Conservation (phyloP, 1,140 invertebrate genomes). For the Mercenaria mercenaria region DNA sequence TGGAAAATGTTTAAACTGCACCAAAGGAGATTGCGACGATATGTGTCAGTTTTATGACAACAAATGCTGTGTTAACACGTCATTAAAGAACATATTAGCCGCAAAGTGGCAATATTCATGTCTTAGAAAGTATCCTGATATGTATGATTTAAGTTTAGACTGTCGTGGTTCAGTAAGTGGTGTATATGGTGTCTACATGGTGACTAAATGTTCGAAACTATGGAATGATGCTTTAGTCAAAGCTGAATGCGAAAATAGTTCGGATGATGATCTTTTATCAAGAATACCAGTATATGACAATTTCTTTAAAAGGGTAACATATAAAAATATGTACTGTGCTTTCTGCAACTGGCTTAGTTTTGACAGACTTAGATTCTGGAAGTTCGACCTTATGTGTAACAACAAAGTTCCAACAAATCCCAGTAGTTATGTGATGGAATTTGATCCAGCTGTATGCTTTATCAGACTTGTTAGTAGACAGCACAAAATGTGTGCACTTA, state of each 20-base stretch:
- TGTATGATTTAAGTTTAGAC: not conserved
- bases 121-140: not conserved
- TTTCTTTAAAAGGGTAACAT: not conserved
- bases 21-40: not conserved
- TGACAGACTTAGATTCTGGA: not conserved
- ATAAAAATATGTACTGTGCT: conserved; percentile 6
- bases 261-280: not conserved
- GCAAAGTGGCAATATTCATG: not conserved
- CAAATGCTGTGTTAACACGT: not conserved
- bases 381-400: not conserved
- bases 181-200: not conserved
- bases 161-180: not conserved
- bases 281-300: not conserved
- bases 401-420: too few species aligned
- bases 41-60: not conserved
- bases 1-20: not conserved
- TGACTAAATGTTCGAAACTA: not conserved
- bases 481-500: not conserved
- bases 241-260: not conserved
- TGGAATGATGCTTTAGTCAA: not conserved
- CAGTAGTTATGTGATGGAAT: not conserved
- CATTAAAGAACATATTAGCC: not conserved
- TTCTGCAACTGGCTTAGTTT: not conserved
- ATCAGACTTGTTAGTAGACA: not conserved
- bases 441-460: not conserved